Evolutionary conservation across 2,113 vertebrate species (phyloP).

Genomic region (Elaphurus davidianus): DNA sequence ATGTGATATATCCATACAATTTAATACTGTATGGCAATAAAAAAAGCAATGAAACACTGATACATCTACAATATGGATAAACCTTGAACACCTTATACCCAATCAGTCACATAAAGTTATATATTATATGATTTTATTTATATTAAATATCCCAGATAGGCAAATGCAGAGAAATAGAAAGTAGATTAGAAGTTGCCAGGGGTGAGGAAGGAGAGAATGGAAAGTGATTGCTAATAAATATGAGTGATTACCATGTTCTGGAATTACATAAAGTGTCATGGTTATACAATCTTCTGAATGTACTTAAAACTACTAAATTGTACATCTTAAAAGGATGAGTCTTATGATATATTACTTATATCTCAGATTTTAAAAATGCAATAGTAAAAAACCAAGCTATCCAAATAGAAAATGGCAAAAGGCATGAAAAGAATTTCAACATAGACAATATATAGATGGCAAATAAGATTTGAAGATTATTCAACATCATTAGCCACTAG

Average conservation of each 20-base stretch:
- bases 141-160: not conserved
- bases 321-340: not conserved
- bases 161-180: not conserved
- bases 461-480: not conserved
- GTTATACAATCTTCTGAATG: not conserved
- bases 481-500: not conserved
- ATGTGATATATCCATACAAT: not conserved
- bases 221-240: not conserved
- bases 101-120: not conserved
- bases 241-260: not conserved
- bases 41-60: not conserved
- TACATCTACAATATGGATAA: not conserved
- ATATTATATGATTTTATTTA: not conserved
- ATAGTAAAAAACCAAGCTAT: not conserved
- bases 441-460: not conserved
- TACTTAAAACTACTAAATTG: not conserved
- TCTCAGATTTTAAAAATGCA: not conserved
- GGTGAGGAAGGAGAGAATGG: not conserved
- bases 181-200: not conserved
- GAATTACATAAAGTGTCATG: not conserved
- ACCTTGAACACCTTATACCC: not conserved
- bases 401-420: not conserved
- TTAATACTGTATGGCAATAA: not conserved
- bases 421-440: not conserved
- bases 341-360: not conserved